These are phyloP conservation scores for Ectropis crepuscularia DNA, from an alignment of 2,888 invertebrate species.

Conservation along the genomic window DNA sequence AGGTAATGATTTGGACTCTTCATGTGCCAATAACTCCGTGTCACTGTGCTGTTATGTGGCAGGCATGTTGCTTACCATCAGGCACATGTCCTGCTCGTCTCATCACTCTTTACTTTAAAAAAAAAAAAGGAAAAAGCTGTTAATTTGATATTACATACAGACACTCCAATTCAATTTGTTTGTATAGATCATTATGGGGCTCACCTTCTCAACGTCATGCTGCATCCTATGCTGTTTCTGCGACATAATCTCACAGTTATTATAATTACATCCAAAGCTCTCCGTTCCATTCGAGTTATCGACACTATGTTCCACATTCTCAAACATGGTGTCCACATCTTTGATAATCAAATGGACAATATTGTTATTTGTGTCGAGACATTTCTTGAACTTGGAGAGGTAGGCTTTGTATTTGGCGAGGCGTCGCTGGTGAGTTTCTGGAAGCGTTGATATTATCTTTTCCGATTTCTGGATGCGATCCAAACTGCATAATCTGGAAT, in stretches of 20 bases:
- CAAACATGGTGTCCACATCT: conserved; percentile 93
- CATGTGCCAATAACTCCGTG: too few relatives aligned
- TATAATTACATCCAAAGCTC: conserved; percentile 73
- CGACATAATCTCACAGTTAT: conserved; percentile 69
- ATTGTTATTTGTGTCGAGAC: conserved; percentile 90
- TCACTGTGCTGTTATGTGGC: too few relatives aligned
- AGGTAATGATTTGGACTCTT: too few relatives aligned
- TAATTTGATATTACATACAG: too few relatives aligned
- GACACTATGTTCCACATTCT: conserved; percentile 86
- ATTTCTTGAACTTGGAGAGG: conserved; percentile 89
- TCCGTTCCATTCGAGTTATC: conserved; percentile 63
- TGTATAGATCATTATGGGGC: too few relatives aligned
- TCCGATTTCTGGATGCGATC: conserved; percentile 91
- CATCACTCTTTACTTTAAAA: too few relatives aligned
- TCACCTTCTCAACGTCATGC: conserved; percentile 80
- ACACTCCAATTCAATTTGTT: too few relatives aligned
- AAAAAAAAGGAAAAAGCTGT: too few relatives aligned
- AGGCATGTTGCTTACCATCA: too few relatives aligned
- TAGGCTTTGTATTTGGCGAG: conserved; percentile 91
- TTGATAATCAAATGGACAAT: conserved; percentile 89
- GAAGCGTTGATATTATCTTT: conserved; percentile 89
- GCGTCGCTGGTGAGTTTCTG: conserved; percentile 90
- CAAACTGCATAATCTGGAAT: conserved; percentile 89
- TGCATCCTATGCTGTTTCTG: conserved; percentile 79
- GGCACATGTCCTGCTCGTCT: too few relatives aligned